Evolutionary conservation across 2,888 invertebrate species (phyloP).

Genomic region (Pammene aurita): DNA sequence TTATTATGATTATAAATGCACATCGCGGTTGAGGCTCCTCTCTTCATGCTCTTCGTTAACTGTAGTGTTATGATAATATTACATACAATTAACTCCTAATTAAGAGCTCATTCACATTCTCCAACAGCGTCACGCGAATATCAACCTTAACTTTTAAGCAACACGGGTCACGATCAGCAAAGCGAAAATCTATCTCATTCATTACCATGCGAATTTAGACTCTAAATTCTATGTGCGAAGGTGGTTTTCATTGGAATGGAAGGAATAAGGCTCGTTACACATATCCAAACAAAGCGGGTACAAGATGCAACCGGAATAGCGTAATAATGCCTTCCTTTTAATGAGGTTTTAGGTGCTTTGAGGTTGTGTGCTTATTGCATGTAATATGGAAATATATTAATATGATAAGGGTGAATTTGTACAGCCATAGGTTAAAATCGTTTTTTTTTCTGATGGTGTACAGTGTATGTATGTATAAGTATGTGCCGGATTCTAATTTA

Average conservation of each 20-base stretch:
- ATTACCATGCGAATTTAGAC: slow-evolving; percentile 1
- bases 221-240: not conserved
- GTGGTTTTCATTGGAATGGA: not conserved
- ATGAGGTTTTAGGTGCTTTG: slow-evolving; percentile 55
- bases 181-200: not conserved
- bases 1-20: not conserved
- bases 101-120: slow-evolving; percentile 13
- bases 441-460: too few species aligned
- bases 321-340: slow-evolving; percentile 61
- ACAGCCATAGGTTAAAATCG: too few species aligned
- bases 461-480: too few species aligned
- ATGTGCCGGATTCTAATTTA: too few species aligned
- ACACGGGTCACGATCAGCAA: not conserved
- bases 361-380: not conserved
- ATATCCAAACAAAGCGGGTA: slow-evolving; percentile 56
- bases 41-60: slow-evolving; percentile 1
- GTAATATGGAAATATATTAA: not conserved
- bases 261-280: slow-evolving; percentile 52
- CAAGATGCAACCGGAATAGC: slow-evolving; percentile 57
- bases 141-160: not conserved
- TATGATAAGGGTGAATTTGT: not conserved
- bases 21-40: not conserved
- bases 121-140: not conserved
- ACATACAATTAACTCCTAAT: slow-evolving; percentile 30
- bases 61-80: slow-evolving; percentile 30